A percentile compares a stretch with the other conserved stretches of the same genome.
Conservation (phyloP, 1,140 invertebrate species). For the Drosophila repletoides region DNA sequence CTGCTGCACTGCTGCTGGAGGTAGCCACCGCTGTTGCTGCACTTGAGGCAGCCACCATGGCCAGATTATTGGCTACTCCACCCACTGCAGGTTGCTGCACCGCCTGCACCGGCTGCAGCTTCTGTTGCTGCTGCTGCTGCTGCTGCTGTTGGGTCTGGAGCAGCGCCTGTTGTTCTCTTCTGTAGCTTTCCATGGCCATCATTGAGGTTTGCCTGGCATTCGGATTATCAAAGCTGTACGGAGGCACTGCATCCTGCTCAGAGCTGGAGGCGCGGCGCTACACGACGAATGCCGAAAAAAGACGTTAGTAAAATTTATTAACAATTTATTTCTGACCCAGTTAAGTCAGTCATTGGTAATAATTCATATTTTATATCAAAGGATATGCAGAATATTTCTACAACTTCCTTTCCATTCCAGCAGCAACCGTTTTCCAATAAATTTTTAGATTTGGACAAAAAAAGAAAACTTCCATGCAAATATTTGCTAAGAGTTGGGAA, state of each 20-base stretch:
- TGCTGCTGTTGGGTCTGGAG: slow-evolving; percentile 44
- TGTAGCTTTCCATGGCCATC: slow-evolving; percentile 82
- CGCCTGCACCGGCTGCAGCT: neutral
- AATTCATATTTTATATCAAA: no score
- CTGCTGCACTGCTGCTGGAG: slow-evolving; percentile 28
- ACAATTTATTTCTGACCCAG: neutral
- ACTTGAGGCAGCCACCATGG: slow-evolving; percentile 61
- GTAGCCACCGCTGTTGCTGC: slow-evolving; percentile 59
- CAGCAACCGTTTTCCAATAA: no score
- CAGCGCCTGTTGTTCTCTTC: slow-evolving; percentile 68
- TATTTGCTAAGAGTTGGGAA: no score
- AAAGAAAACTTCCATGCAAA: no score
- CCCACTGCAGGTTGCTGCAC: slow-evolving; percentile 16
- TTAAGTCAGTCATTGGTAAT: no score
- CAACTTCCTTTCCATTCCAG: no score
- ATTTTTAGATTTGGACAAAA: no score
- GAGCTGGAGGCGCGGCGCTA: slow-evolving; percentile 74
- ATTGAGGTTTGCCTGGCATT: slow-evolving; percentile 79
- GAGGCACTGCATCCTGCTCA: slow-evolving; percentile 78
- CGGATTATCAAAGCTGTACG: slow-evolving; percentile 79
- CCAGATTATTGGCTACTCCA: slow-evolving; percentile 56
- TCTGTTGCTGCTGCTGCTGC: slow-evolving; percentile 23
- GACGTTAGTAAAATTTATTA: neutral
- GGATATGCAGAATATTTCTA: no score
- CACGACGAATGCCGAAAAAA: slow-evolving; percentile 18